Evolutionary conservation across 2,888 invertebrate genomes (phyloP).

Genomic region (Megalurothrips usitatus): DNA sequence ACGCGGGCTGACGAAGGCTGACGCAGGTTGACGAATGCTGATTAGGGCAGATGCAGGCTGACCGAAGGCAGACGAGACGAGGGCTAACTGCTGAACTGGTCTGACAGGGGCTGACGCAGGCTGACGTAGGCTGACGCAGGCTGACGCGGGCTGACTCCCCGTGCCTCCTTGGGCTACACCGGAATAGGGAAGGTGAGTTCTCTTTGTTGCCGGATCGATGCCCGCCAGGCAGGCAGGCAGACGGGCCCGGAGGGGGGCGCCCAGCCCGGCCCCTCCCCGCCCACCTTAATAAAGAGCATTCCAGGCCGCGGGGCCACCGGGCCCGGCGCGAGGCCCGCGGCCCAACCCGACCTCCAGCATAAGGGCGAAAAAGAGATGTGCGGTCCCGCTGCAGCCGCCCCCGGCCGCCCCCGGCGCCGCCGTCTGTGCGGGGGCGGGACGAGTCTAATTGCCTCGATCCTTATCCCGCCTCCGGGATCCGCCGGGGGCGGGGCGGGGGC

Average conservation of each 20-base stretch:
- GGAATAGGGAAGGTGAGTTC: background rate
- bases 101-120: no score
- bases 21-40: no score
- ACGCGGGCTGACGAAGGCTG: no score
- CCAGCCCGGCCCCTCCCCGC: background rate
- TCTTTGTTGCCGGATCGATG: conserved; percentile 5
- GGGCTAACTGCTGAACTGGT: no score
- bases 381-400: background rate
- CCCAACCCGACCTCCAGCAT: no score
- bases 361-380: background rate
- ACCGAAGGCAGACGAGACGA: no score
- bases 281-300: conserved; percentile 21
- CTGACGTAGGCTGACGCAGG: no score
- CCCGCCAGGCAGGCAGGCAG: background rate
- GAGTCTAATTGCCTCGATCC: background rate
- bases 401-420: background rate
- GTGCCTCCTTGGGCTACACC: background rate
- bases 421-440: background rate
- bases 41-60: no score
- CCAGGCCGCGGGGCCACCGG: background rate
- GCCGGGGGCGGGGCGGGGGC: no score
- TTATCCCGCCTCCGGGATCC: background rate
- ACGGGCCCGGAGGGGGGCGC: background rate
- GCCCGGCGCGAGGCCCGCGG: background rate
- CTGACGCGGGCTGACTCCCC: no score